Base-by-base conservation (phyloP, 2,113 vertebrate species). In the Heterotilapia buettikoferi region DNA sequence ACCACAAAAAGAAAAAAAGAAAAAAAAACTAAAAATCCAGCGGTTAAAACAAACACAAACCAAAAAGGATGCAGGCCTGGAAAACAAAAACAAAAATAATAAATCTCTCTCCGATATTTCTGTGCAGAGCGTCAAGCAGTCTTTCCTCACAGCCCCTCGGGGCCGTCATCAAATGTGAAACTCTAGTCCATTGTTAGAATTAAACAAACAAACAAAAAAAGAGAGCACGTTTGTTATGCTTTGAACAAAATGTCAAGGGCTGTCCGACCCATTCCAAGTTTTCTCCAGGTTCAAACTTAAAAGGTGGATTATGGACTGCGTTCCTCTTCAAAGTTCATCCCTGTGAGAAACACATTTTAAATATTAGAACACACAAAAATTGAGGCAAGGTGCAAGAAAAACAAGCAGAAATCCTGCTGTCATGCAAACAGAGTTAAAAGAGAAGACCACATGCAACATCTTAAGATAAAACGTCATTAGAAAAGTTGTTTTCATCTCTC, bases 311-410 rank as follows among this genome's bases (percentile, higher is more conserved):
- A 93, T 92, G 89, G 92, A 90, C 84, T 31, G 90, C 88, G 89
- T 90, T 92, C 92, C 80, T 93, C 92, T 97, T 99, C 97, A 99
- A 90, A 99, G 97, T 97, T 99, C 99, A 97, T 99, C 98, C 97
- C 99, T 99, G 96, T 33, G 89, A 92, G 91, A 94, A 94, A 96
- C 92, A 95, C 53, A 87, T 85, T 31, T 5, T 6, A 12, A 84
- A 81, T 19, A 53, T 95, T 86, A 93, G 61, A 13, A 54, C 24
- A 6, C 73, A 78, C 45, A 78, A 52, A 78, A 52, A 13, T 7
- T 33, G 26, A 78, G 45, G 45, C 6, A 1, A 7, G 21, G 24
- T 21, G 36, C 19, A 16, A 29, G 80, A 56, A 50, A 86, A 29
- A 50, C 26, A 7, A 33, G 6, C n/a, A 21, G 26, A 50, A 78